These are phyloP conservation scores for Drosophila kambysellisi DNA, from an alignment of 2,888 invertebrate species.

Conservation along the genomic window DNA sequence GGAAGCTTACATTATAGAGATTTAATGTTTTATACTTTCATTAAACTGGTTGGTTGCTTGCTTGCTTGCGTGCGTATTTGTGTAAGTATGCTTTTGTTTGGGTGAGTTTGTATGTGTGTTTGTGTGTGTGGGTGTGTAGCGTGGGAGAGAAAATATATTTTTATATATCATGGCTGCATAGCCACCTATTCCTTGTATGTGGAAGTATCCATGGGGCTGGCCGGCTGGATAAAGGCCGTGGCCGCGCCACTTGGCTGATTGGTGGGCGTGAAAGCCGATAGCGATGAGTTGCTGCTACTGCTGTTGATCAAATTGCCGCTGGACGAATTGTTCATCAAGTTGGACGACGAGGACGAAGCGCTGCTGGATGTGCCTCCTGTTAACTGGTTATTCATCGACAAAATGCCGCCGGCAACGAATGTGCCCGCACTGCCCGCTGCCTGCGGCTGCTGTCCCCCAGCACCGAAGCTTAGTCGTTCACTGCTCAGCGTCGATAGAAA, in stretches of 20 bases:
- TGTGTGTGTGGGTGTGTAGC: slow-evolving; percentile 24
- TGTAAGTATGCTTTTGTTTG: slow-evolving; percentile 29
- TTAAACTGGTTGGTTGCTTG: slow-evolving; percentile 56
- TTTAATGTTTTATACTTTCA: slow-evolving; percentile 62
- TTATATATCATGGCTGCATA: slow-evolving; percentile 3
- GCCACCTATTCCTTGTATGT: slow-evolving; percentile 86
- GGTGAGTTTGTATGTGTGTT: slow-evolving; percentile 26
- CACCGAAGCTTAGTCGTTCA: slow-evolving; percentile 76
- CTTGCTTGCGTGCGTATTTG: slow-evolving; percentile 52
- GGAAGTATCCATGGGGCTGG: slow-evolving; percentile 92
- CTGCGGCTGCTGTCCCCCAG: slow-evolving; percentile 19
- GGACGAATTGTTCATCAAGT: slow-evolving; percentile 84
- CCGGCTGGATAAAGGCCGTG: slow-evolving; percentile 86
- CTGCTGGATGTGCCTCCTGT: slow-evolving; percentile 57
- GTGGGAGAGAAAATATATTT: slow-evolving; percentile 13
- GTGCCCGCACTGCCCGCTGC: slow-evolving; percentile 50
- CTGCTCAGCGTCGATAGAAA: slow-evolving; percentile 78
- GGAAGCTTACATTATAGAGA: slow-evolving; percentile 59
- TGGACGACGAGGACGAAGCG: slow-evolving; percentile 70
- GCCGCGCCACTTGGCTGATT: slow-evolving; percentile 77
- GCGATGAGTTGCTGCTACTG: slow-evolving; percentile 81
- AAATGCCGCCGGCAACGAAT: slow-evolving; percentile 66
- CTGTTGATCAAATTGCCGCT: slow-evolving; percentile 81
- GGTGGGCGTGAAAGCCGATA: slow-evolving; percentile 83
- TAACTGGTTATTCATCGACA: slow-evolving; percentile 57